phyloP scores from a whole-genome alignment of 2,888 invertebrate species.

The Drosophila acutilabella region DNA sequence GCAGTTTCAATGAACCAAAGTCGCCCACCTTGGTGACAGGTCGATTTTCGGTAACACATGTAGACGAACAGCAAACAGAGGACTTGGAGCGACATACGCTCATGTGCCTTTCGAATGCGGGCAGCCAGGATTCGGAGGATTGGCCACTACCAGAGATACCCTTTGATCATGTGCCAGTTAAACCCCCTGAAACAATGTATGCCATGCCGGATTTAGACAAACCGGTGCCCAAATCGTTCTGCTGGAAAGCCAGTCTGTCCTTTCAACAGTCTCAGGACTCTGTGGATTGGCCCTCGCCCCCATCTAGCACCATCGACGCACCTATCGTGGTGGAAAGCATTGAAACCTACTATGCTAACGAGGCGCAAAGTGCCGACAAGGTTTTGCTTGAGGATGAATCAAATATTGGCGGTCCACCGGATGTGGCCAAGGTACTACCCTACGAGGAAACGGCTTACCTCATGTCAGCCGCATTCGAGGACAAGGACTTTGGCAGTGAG shows the following conservation, averaged over 20 bases:
- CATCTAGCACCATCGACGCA: slow-evolving; percentile 89
- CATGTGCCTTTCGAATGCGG: slow-evolving; percentile 86
- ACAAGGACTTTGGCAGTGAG: slow-evolving; percentile 77
- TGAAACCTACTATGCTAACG: slow-evolving; percentile 92
- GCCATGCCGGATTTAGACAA: slow-evolving; percentile 84
- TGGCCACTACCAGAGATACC: slow-evolving; percentile 92
- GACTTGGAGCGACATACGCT: slow-evolving; percentile 82
- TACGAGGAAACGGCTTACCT: slow-evolving; percentile 84
- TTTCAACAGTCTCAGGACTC: slow-evolving; percentile 88
- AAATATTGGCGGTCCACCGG: slow-evolving; percentile 58
- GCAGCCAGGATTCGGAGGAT: slow-evolving; percentile 91
- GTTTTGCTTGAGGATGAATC: slow-evolving; percentile 89
- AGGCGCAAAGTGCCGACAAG: slow-evolving; percentile 91
- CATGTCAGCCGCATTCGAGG: slow-evolving; percentile 82
- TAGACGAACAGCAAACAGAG: slow-evolving; percentile 81
- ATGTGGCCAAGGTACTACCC: slow-evolving; percentile 84
- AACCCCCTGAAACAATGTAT: slow-evolving; percentile 81
- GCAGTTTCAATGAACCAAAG: slow-evolving; percentile 86
- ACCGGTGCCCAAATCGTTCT: slow-evolving; percentile 84
- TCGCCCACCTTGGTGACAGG: slow-evolving; percentile 84
- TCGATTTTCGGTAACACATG: slow-evolving; percentile 85
- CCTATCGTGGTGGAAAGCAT: slow-evolving; percentile 91
- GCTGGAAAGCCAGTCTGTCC: slow-evolving; percentile 84
- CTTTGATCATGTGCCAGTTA: slow-evolving; percentile 84
- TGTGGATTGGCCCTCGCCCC: slow-evolving; percentile 93